Evolutionary conservation across 37 sponge, comb jelly and placozoan species (phyloP).

Genomic region (Oscarella lobularis): DNA sequence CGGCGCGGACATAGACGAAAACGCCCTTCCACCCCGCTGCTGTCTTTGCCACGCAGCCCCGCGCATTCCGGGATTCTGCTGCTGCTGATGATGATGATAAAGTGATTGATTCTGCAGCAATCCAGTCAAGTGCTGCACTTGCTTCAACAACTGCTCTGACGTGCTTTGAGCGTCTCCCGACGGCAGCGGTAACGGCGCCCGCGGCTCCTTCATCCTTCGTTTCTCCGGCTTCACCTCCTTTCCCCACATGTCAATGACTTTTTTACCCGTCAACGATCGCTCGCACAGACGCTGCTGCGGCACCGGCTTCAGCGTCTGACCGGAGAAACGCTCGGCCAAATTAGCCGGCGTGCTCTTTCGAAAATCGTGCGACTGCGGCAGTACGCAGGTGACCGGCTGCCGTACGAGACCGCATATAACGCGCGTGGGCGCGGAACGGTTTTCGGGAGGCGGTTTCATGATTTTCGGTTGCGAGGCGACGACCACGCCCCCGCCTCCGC

Average conservation of each 20-base stretch:
- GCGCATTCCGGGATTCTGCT: too few relatives aligned
- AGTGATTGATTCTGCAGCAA: neutral
- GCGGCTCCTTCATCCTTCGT: too few relatives aligned
- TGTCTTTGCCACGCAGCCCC: too few relatives aligned
- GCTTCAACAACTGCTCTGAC: too few relatives aligned
- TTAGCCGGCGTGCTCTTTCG: neutral
- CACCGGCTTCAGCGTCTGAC: neutral
- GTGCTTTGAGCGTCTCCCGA: too few relatives aligned
- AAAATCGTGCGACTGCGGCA: slow-evolving; percentile 5
- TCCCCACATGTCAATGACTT: too few relatives aligned
- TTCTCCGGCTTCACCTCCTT: too few relatives aligned
- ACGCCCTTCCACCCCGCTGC: too few relatives aligned
- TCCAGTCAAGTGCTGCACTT: neutral
- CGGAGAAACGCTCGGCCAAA: neutral
- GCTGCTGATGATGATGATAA: neutral
- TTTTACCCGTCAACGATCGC: too few relatives aligned
- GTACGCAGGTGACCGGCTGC: slow-evolving; percentile 4
- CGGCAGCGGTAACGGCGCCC: too few relatives aligned
- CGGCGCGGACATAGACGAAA: too few relatives aligned
- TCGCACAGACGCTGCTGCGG: neutral
- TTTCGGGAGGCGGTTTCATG: neutral
- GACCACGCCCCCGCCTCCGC: neutral
- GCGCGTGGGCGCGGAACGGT: neutral
- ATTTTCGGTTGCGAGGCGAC: slow-evolving; percentile 5
- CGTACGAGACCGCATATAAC: slow-evolving; percentile 1